Conservation (phyloP, 2,888 invertebrate genomes). For the Erebia ligea region DNA sequence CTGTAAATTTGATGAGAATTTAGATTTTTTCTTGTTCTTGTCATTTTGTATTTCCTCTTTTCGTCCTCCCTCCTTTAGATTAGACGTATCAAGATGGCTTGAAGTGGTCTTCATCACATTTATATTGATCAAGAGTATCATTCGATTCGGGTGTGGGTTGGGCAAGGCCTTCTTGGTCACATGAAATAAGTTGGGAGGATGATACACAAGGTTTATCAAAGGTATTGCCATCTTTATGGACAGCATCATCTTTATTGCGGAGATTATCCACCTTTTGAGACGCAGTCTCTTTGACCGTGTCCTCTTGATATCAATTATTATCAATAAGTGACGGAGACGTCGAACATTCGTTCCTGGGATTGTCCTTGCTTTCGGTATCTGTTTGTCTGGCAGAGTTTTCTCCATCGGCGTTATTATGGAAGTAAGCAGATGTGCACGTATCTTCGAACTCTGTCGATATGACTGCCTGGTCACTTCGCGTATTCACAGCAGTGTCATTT, state of each 20-base stretch:
- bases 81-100: background rate
- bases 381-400: background rate
- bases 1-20: background rate
- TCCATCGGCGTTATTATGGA: background rate
- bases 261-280: slow-evolving; percentile 2
- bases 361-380: background rate
- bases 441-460: background rate
- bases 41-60: slow-evolving; percentile 5
- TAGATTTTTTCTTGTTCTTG: background rate
- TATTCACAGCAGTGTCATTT: background rate
- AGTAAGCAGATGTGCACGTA: background rate
- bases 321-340: background rate
- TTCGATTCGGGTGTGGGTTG: background rate
- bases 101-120: slow-evolving; percentile 2
- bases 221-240: slow-evolving; percentile 4
- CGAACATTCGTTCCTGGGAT: background rate
- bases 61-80: background rate
- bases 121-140: background rate
- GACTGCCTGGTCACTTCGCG: background rate
- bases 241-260: background rate
- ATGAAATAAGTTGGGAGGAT: background rate
- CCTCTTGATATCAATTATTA: background rate
- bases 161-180: background rate
- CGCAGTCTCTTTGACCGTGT: background rate
- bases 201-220: background rate